Conservation (phyloP, 2,113 vertebrate genomes). For the Colistium nudipinnis region DNA sequence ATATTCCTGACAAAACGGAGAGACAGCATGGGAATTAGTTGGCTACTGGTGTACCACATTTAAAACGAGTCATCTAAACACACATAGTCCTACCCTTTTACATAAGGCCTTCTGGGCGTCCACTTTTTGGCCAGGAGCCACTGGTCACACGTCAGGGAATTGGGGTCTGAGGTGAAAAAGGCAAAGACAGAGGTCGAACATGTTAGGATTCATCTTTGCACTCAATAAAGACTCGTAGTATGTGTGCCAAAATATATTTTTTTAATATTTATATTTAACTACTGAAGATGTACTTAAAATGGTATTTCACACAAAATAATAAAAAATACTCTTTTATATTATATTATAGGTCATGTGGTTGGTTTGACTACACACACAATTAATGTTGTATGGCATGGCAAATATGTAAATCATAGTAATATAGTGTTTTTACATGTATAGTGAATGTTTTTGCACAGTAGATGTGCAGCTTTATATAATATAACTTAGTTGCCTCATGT, state of each 20-base stretch:
- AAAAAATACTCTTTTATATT: background rate
- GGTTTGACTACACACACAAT: background rate
- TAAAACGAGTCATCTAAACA: background rate
- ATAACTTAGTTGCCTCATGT: no score
- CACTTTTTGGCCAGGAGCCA: conserved; percentile 71
- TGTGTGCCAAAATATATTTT: background rate
- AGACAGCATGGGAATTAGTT: background rate
- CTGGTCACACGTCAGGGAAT: conserved; percentile 73
- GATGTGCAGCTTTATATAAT: no score
- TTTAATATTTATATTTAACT: background rate
- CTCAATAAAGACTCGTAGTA: background rate
- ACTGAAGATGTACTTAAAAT: background rate
- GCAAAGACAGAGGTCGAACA: background rate
- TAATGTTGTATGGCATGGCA: no score
- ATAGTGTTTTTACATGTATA: no score
- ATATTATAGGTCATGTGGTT: background rate
- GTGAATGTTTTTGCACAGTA: no score
- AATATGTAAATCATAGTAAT: no score
- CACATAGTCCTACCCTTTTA: conserved; percentile 24
- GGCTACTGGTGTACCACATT: background rate
- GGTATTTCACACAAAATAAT: background rate
- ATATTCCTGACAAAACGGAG: conserved; percentile 47
- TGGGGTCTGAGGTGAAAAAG: conserved; percentile 58
- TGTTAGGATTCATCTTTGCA: background rate
- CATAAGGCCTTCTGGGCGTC: conserved; percentile 10